Evolutionary conservation across 2,797 vertebrate species (phyloP), one percentile per base, ranked within the genome.

Genomic region (Labroides dimidiatus): DNA sequence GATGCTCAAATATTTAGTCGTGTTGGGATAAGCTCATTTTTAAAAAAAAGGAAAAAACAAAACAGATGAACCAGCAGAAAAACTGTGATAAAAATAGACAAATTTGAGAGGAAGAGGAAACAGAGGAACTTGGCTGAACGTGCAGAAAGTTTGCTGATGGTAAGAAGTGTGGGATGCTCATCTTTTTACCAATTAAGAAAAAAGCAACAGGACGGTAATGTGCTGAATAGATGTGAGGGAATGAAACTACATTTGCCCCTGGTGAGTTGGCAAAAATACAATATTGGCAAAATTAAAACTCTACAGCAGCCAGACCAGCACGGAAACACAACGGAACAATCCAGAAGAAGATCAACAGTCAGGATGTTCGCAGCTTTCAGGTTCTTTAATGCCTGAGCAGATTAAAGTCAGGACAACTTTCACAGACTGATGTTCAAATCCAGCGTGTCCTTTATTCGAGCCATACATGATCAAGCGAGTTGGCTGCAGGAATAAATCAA

Each of bases 401-500:
- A 37, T 37, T 9, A 53, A 16, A 61, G 27, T 60, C 44, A 50
- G 19, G 21, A 11, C 13, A 20, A 12, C 30, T 61, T 70, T 59
- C 53, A 53, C 27, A 15, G 43, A 58, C 36, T 16, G 15, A 71
- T 55, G 20, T 44, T 24, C 39, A 20, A 50, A 62, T 17, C 4
- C 43, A 19, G 17, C 0, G 8, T 49, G 44, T 66, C 57, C 49
- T 33, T 48, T 16, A 19, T 48, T 43, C 49, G 15, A 23, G 30
- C 4, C 51, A 2, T 50, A 55, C 39, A 60, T 0, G 6, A 44
- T 51, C 57, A 56, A 2, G 33, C 17, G 4, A 43, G 17, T 4
- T 36, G 33, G 49, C 21, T 55, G 17, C 27, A 45, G n/a, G 30
- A 60, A 59, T 63, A 52, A 47, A 58, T 63, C 36, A 42, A 51